Evolutionary conservation across 2,113 vertebrate species (phyloP), one percentile per base, ranked within the genome.

Genomic region (Hypanus sabinus): DNA sequence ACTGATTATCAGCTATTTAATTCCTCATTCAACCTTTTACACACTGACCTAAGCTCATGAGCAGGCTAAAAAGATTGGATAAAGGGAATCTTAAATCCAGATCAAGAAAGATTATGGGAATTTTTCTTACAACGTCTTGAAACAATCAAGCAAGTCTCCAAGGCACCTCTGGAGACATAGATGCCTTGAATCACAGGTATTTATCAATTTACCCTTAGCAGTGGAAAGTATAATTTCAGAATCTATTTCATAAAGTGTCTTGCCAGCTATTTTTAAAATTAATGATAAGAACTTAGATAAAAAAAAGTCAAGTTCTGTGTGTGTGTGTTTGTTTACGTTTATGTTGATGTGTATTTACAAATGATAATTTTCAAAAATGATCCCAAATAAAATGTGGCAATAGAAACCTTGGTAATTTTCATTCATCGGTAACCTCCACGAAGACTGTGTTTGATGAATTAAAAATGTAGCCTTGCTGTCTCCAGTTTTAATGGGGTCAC

Each of bases 401-500:
- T 65, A 65, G 6, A 65, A 65, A 33, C 33, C n/a, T 65, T 65
- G 85, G 55, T 87, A 27, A 87, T 30, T 87, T 87, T 87, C 83
- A 65, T 90, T 65, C 85, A 90, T 18, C 20, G n/a, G 30, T 33
- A 90, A 62, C 60, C 14, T 90, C 30, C n/a, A 60, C 65, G 57
- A 90, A 33, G 60, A 30, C 85, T 65, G 85, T 60, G 60, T 90
- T 62, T 68, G 85, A 90, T 65, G 65, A 65, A 90, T 90, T 90
- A 90, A 46, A 60, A 71, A 73, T 38, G 70, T 55, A 93, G 70
- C 70, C 65, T 73, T 46, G 91, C 91, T 93, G 91, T 93, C 91
- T 93, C 68, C 91, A 93, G 73, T 73, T 71, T 75, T 93, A 73
- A 71, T 93, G 91, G 91, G 90, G 70, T 93, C 68, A 55, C 14